These are phyloP conservation scores for Papilio demoleus DNA, from an alignment of 2,888 invertebrate species.

Conservation along the genomic window DNA sequence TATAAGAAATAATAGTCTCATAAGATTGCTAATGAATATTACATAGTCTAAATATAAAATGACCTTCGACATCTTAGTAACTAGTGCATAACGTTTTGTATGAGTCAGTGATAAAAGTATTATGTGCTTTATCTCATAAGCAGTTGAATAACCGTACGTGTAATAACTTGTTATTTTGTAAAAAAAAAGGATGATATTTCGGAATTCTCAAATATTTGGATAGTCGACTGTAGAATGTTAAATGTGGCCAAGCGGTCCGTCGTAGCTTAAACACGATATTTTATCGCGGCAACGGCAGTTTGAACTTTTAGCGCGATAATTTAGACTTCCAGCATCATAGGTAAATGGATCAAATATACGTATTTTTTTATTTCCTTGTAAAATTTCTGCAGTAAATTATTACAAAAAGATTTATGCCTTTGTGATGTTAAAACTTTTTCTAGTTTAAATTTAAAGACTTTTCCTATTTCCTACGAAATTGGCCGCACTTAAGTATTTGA, in stretches of 20 bases:
- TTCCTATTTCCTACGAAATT: constrained; percentile 31
- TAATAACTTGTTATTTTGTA: neutral
- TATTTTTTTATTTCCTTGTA: neutral
- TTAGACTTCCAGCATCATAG: too few relatives aligned
- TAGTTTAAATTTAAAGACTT: constrained; percentile 23
- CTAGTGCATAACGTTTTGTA: neutral
- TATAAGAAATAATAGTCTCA: too few relatives aligned
- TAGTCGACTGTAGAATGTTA: too few relatives aligned
- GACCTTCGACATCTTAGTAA: constrained; percentile 6
- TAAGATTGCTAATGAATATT: neutral
- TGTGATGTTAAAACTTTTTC: constrained; percentile 19
- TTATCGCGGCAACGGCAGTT: too few relatives aligned
- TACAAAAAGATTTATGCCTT: constrained; percentile 28
- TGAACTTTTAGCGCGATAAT: too few relatives aligned
- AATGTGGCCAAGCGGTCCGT: too few relatives aligned
- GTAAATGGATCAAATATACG: too few relatives aligned
- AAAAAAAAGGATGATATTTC: too few relatives aligned
- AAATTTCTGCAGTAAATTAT: neutral
- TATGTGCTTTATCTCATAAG: neutral
- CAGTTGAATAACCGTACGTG: neutral
- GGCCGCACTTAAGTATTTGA: constrained; percentile 32
- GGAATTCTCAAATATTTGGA: too few relatives aligned
- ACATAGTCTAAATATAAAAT: neutral
- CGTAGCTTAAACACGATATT: too few relatives aligned
- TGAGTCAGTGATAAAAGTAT: constrained; percentile 3